A percentile compares a stretch with the other conserved stretches of the same genome.
Evolutionary conservation across 64 coral and sea anemone genomes (phyloP).

Genomic region (Hydrozoanthus tunicans): DNA sequence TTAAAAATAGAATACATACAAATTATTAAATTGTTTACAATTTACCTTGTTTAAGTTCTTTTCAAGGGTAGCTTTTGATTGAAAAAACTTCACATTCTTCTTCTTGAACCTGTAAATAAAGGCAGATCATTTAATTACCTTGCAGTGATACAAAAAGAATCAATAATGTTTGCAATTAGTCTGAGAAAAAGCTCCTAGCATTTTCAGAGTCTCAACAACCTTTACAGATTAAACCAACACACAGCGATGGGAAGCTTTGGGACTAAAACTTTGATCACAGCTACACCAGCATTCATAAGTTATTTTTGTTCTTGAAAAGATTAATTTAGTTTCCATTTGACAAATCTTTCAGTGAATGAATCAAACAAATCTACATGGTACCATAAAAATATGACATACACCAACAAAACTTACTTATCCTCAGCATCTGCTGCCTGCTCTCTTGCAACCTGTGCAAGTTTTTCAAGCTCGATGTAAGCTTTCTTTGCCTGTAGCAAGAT

Average conservation of each 20-base stretch:
- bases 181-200: too few relatives aligned
- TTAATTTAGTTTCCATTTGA: too few relatives aligned
- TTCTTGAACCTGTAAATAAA: slow-evolving; percentile 74
- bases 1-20: background rate
- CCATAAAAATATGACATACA: background rate
- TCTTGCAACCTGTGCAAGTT: slow-evolving; percentile 75
- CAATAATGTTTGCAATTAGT: too few relatives aligned
- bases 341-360: too few relatives aligned
- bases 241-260: too few relatives aligned
- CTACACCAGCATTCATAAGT: too few relatives aligned
- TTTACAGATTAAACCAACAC: too few relatives aligned
- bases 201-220: too few relatives aligned
- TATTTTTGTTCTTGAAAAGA: too few relatives aligned
- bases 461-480: slow-evolving; percentile 79
- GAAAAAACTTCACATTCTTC: slow-evolving; percentile 94
- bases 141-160: background rate
- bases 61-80: slow-evolving; percentile 84
- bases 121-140: background rate
- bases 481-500: slow-evolving; percentile 74
- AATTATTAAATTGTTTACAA: background rate
- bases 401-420: slow-evolving; percentile 75
- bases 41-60: slow-evolving; percentile 90
- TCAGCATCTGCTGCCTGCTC: slow-evolving; percentile 95
- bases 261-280: too few relatives aligned
- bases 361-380: too few relatives aligned